These are phyloP conservation scores for Brotula barbata DNA, from an alignment of 2,797 vertebrate species.

Conservation along the genomic window DNA sequence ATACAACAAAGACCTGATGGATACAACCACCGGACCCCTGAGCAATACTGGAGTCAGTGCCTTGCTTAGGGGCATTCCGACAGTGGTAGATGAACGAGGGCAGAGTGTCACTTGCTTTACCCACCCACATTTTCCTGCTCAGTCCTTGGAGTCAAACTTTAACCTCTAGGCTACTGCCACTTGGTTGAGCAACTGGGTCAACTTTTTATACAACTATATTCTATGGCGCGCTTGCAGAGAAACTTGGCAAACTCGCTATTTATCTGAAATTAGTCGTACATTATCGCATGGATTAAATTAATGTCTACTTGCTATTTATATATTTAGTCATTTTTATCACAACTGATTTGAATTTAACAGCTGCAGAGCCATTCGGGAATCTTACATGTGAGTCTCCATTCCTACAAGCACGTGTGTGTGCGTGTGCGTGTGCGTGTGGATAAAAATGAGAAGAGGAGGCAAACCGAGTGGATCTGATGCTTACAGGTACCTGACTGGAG, in stretches of 20 bases:
- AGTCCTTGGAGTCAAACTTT: constrained; percentile 28
- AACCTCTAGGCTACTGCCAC: constrained; percentile 33
- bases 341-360: constrained; percentile 56
- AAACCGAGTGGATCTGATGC: constrained; percentile 84
- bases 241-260: background rate
- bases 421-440: too few relatives aligned
- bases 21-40: constrained; percentile 23
- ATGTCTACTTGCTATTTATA: constrained; percentile 35
- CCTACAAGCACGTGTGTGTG: constrained; percentile 41
- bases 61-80: constrained; percentile 54
- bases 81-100: constrained; percentile 34
- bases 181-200: constrained; percentile 41
- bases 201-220: constrained; percentile 30
- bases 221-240: constrained; percentile 9
- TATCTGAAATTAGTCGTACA: too few relatives aligned
- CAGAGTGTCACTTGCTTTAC: constrained; percentile 30
- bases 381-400: constrained; percentile 10
- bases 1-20: constrained; percentile 1
- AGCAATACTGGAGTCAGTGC: constrained; percentile 38
- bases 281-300: too few relatives aligned
- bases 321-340: constrained; percentile 28
- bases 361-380: constrained; percentile 54
- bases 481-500: constrained; percentile 99
- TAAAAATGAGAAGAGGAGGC: constrained; percentile 43
- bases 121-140: constrained; percentile 47